A percentile compares a stretch with the other conserved stretches of the same genome.
Conservation (phyloP, 2,888 invertebrate species). For the Macrosiphum euphorbiae region DNA sequence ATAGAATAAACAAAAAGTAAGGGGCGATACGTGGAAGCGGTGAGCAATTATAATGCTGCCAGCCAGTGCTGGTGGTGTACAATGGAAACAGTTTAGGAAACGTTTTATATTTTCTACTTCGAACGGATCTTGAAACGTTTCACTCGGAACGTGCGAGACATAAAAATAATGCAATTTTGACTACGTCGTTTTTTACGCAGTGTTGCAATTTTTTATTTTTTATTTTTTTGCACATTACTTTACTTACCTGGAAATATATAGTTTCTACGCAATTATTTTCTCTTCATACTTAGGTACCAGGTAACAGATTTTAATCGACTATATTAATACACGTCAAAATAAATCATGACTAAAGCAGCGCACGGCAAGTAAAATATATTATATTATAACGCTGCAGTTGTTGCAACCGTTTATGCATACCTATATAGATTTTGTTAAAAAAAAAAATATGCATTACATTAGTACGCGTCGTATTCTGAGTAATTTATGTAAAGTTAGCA, state of each 20-base stretch:
- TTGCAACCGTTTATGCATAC: background rate
- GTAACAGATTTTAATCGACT: background rate
- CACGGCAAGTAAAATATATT: background rate
- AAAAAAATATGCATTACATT: background rate
- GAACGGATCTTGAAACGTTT: background rate
- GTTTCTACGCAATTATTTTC: background rate
- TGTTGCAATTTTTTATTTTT: background rate
- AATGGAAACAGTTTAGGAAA: background rate
- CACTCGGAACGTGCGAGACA: background rate
- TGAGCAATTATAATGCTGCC: background rate
- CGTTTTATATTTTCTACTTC: background rate
- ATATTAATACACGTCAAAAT: background rate
- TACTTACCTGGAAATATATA: background rate
- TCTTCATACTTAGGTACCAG: background rate
- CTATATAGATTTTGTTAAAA: background rate
- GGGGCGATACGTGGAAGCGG: background rate
- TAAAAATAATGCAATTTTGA: background rate
- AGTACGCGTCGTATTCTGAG: background rate
- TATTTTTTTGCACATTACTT: background rate
- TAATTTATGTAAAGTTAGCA: background rate
- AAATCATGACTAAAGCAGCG: background rate
- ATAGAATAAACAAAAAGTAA: background rate
- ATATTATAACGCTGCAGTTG: background rate
- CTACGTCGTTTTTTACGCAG: background rate
- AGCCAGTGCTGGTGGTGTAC: background rate